Percentiles rank a stretch among this genome's conserved stretches.
Conservation (phyloP, 2,888 invertebrate genomes). For the Rambutsinella grinnellia region DNA sequence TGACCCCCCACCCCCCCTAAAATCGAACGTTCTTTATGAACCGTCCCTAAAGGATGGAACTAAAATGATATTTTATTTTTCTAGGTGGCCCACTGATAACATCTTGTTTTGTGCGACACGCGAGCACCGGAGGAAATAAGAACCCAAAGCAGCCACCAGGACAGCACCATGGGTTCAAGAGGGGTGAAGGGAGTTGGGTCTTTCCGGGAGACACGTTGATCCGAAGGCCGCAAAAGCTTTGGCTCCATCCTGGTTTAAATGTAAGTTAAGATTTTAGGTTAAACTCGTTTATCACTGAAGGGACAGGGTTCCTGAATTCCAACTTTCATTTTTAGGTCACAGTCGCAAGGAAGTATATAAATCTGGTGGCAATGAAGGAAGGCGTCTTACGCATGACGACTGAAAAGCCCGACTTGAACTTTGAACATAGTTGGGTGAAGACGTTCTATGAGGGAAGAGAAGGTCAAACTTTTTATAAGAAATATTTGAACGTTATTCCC, state of each 20-base stretch:
- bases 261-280: constrained; percentile 40
- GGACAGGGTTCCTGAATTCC: background rate
- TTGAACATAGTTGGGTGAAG: constrained; percentile 82
- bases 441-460: constrained; percentile 76
- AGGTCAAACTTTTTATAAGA: constrained; percentile 81
- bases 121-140: constrained; percentile 42
- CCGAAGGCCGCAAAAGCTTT: constrained; percentile 45
- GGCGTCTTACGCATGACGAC: constrained; percentile 86
- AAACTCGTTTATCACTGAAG: background rate
- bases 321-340: constrained; percentile 77
- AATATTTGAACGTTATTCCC: constrained; percentile 87
- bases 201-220: constrained; percentile 44
- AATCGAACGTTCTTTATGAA: background rate
- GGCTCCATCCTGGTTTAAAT: constrained; percentile 62
- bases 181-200: constrained; percentile 44
- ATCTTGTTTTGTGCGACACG: constrained; percentile 38
- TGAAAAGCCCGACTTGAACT: constrained; percentile 84
- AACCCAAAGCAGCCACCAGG: constrained; percentile 56
- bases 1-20: background rate
- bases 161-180: constrained; percentile 44
- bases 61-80: background rate
- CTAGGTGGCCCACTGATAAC: background rate
- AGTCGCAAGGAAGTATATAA: constrained; percentile 78
- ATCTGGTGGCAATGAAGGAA: constrained; percentile 83
- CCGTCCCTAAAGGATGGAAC: background rate